Percentiles rank a stretch among this genome's conserved stretches.
Evolutionary conservation across 2,113 vertebrate species (phyloP).

Genomic region (Daubentonia madagascariensis): DNA sequence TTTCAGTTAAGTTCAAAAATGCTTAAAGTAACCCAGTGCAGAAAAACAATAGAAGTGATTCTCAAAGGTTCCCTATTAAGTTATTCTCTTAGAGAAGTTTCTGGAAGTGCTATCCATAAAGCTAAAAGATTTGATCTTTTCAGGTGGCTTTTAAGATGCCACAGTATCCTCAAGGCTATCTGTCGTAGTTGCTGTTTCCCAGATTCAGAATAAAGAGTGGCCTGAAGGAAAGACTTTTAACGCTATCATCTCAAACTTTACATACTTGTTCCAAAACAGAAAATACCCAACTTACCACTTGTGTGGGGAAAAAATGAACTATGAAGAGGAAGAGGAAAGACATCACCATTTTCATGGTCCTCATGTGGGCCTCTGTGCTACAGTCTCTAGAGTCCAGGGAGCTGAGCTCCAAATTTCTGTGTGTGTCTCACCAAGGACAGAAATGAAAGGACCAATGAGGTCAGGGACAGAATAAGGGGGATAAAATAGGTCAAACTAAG

Average conservation of each 20-base stretch:
- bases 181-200: constrained; percentile 18
- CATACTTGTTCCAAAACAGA: accelerated
- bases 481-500: neutral
- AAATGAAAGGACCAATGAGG: constrained; percentile 5
- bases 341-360: constrained; percentile 32
- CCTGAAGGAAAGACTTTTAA: neutral
- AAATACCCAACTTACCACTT: neutral
- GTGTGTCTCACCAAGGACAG: constrained; percentile 38
- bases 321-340: constrained; percentile 47
- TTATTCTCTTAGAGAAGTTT: neutral
- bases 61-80: neutral
- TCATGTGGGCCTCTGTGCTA: neutral
- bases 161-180: neutral
- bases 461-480: neutral
- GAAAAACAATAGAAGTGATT: neutral
- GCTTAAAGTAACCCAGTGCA: neutral
- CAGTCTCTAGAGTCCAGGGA: neutral
- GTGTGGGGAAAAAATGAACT: neutral
- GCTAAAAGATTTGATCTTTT: neutral
- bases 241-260: neutral
- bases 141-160: neutral
- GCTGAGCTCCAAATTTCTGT: neutral
- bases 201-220: constrained; percentile 54
- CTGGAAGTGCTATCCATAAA: neutral
- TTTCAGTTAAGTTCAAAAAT: neutral